Evolutionary conservation across 2,113 vertebrate genomes (phyloP).

Genomic region (Muscicapa adusta): DNA sequence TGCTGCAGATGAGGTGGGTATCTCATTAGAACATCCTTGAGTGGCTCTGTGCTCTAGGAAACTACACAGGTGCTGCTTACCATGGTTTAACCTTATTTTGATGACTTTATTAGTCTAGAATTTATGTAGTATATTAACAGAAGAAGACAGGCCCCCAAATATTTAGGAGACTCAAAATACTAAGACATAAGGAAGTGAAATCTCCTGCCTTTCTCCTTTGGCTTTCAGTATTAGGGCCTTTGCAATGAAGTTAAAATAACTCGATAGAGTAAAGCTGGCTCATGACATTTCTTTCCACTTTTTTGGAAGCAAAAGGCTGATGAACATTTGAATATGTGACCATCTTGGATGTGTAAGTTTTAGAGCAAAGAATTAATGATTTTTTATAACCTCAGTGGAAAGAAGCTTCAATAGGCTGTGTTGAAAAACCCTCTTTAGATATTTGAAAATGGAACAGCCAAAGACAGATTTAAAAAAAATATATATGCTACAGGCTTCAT

Average conservation of each 20-base stretch:
- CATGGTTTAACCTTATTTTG: not conserved
- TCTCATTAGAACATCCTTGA: not conserved
- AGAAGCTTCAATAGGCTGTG: slow-evolving; percentile 38
- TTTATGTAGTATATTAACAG: not conserved
- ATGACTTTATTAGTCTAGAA: not conserved
- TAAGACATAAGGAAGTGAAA: not conserved
- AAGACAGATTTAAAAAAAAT: slow-evolving; percentile 30
- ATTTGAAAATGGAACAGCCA: slow-evolving; percentile 62
- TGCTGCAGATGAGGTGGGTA: not conserved
- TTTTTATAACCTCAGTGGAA: slow-evolving; percentile 48
- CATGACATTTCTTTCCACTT: not conserved
- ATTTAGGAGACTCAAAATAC: not conserved
- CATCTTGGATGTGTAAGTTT: slow-evolving; percentile 38
- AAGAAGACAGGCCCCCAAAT: not conserved
- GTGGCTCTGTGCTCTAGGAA: not conserved
- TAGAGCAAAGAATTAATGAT: slow-evolving; percentile 52
- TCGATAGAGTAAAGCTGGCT: not conserved
- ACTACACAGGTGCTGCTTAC: not conserved
- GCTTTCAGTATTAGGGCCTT: not conserved
- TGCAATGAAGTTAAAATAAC: not conserved
- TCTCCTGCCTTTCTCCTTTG: not conserved
- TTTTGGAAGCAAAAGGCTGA: slow-evolving; percentile 6
- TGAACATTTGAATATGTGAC: slow-evolving; percentile 20
- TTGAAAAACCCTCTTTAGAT: slow-evolving; percentile 56
- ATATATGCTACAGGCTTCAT: slow-evolving; percentile 42